phyloP scores from a whole-genome alignment of 2,113 vertebrate species.

The Chionomys nivalis region DNA sequence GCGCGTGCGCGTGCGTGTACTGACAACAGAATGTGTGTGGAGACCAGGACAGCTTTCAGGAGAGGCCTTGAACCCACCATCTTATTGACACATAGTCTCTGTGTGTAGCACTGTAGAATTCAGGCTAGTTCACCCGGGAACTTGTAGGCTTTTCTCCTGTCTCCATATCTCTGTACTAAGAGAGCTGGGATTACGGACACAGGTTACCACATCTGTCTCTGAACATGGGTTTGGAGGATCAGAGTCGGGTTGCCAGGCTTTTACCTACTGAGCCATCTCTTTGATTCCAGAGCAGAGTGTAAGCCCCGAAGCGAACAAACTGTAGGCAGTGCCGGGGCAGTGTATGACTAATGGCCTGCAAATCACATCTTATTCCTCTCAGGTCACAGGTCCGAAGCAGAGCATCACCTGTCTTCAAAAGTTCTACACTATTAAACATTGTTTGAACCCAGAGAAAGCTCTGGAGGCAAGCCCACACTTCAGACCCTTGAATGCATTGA shows the following conservation, averaged over 20 bases:
- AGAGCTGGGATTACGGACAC: neutral
- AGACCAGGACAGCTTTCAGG: neutral
- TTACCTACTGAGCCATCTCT: neutral
- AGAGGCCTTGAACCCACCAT: neutral
- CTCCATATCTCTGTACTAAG: neutral
- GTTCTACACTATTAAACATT: neutral
- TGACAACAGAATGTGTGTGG: neutral
- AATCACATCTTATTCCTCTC: neutral
- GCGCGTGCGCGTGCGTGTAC: neutral
- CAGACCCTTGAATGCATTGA: neutral
- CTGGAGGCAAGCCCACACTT: neutral
- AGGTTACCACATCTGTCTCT: neutral
- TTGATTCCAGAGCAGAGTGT: neutral
- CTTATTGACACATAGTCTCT: neutral
- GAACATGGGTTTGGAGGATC: neutral
- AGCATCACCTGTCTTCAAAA: neutral
- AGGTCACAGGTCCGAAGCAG: neutral
- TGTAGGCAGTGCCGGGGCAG: fast-evolving
- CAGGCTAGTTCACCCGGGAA: neutral
- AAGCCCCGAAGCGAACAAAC: neutral
- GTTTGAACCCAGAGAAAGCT: neutral
- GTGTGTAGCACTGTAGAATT: neutral
- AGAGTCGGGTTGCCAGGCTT: neutral
- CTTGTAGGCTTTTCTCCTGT: neutral
- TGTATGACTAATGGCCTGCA: neutral